phyloP scores from a whole-genome alignment of 2,888 invertebrate species.

The Strigamia maritima region DNA sequence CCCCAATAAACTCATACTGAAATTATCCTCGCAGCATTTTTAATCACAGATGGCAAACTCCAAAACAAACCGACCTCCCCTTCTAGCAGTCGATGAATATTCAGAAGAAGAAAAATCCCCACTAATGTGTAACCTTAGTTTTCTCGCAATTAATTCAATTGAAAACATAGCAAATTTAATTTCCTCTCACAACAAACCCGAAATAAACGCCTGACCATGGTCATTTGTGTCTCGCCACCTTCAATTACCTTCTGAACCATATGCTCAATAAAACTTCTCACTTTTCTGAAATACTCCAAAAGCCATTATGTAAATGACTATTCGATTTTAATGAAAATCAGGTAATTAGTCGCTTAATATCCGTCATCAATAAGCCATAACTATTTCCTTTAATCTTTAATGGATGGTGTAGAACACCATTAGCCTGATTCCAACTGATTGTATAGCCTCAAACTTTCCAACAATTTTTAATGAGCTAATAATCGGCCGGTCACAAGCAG shows the following conservation, averaged over 20 bases:
- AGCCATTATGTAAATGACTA: conserved; percentile 15
- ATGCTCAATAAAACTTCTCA: neutral
- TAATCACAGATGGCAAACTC: conserved; percentile 23
- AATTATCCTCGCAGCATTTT: conserved; percentile 1
- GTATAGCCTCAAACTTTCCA: neutral
- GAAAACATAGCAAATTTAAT: neutral
- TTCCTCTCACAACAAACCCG: neutral
- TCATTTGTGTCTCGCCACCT: conserved; percentile 8
- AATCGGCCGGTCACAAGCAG: neutral
- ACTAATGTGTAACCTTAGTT: conserved; percentile 9
- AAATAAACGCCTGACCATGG: conserved; percentile 10
- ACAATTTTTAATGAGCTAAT: conserved; percentile 21
- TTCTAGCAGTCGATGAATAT: conserved; percentile 14
- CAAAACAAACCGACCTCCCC: neutral
- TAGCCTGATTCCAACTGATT: conserved; percentile 12
- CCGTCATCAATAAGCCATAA: conserved; percentile 20
- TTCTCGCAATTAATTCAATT: conserved; percentile 9
- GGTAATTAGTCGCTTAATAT: conserved; percentile 15
- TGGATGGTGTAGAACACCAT: conserved; percentile 5
- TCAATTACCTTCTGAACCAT: neutral
- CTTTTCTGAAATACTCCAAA: neutral
- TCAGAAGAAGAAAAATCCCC: neutral
- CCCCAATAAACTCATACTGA: conserved; percentile 5
- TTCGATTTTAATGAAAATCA: conserved; percentile 19
- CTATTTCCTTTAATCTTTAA: conserved; percentile 17